Base-by-base conservation (phyloP, 64 coral and sea anemone genomes). In the Astreopora myriophthalma region DNA sequence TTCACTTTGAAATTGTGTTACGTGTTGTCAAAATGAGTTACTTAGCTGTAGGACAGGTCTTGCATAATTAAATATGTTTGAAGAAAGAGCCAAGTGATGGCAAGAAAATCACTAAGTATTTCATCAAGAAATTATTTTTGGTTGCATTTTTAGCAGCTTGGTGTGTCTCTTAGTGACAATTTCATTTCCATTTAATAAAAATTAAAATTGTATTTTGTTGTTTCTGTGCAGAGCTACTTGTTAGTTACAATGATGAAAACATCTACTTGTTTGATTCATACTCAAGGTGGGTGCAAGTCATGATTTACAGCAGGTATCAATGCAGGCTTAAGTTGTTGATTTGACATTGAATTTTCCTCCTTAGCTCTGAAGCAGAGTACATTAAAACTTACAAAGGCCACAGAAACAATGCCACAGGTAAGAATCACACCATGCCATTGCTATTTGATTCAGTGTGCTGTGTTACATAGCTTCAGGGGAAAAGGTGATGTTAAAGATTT, bases 161-260 rank as follows among this genome's bases (percentile, higher is more conserved):
- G 40, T 44, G 40, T 44, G 40, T 44, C 40, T 44, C 6, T 8
- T 44, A n/a, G n/a, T n/a, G n/a, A n/a, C n/a, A 46, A 46, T 46
- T 46, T 46, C 42, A 6, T 6, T 46, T 46, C 42, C 11, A 5
- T 46, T 6, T 11, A 5, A 46, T 11, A 46, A 46, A 11, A 46
- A 46, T 24, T 28, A n/a, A n/a, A n/a, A n/a, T n/a, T n/a, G n/a
- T n/a, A n/a, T 3, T 31, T 20, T 34, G 69, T 33, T 17, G 72
- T 34, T 65, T 52, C 66, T 32, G n/a, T 19, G 10, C 86, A 98
- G 96, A 98, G 77, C 74, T 98, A 5, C 91, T 98, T 38, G 96
- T 98, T 51, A 98, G 96, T 84, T 98, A 98, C 19, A 98, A 98
- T 87, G 96, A 98, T 60, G 96, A 98, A 77, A 94, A 98, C 79